Conservation (phyloP, 2,888 invertebrate genomes). For the Endotricha flammealis region DNA sequence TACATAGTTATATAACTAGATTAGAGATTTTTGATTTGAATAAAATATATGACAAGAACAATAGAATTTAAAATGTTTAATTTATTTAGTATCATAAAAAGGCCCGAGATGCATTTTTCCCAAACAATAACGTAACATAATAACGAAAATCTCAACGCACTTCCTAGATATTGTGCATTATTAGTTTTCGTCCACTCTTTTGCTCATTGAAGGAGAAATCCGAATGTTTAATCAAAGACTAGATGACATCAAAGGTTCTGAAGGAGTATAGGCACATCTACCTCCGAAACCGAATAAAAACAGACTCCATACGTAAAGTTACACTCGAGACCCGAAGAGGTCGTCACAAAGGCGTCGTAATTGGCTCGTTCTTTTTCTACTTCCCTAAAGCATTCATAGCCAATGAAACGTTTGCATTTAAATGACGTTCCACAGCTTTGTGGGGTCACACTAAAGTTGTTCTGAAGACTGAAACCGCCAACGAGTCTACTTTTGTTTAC, state of each 20-base stretch:
- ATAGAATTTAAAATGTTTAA: too few species aligned
- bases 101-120: too few species aligned
- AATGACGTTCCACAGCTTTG: constrained; percentile 76
- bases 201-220: too few species aligned
- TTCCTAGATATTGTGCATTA: too few species aligned
- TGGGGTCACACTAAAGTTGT: constrained; percentile 74
- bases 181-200: too few species aligned
- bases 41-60: too few species aligned
- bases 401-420: constrained; percentile 79
- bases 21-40: too few species aligned
- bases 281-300: constrained; percentile 53
- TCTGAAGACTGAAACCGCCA: constrained; percentile 68
- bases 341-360: constrained; percentile 75
- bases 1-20: too few species aligned
- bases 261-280: constrained; percentile 19
- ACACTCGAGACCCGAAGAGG: constrained; percentile 72
- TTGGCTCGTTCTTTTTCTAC: constrained; percentile 77
- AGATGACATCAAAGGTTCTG: constrained; percentile 19
- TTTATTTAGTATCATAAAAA: too few species aligned
- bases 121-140: too few species aligned
- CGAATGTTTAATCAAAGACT: constrained; percentile 14
- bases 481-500: constrained; percentile 63
- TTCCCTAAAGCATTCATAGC: constrained; percentile 77
- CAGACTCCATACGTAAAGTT: constrained; percentile 65
- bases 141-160: too few species aligned